These are phyloP conservation scores for Halcyon chelicuti DNA, from an alignment of 2,797 vertebrate genomes.

Conservation along the genomic window DNA sequence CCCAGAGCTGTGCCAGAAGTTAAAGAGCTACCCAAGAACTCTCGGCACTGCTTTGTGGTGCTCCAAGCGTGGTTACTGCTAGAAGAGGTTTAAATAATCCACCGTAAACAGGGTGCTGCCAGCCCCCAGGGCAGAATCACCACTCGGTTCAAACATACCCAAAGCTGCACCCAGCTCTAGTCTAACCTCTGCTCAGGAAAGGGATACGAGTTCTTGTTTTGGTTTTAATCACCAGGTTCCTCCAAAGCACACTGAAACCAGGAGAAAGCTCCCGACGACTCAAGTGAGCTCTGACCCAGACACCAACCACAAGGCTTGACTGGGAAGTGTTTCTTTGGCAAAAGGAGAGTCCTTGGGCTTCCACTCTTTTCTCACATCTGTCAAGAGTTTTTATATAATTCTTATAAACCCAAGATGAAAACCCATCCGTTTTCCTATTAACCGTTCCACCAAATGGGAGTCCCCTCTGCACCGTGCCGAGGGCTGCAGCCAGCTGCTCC, in stretches of 20 bases:
- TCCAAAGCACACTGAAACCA: background rate
- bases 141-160: background rate
- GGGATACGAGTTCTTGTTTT: background rate
- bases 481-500: background rate
- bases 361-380: background rate
- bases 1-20: background rate
- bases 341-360: background rate
- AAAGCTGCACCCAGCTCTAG: background rate
- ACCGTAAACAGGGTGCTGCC: background rate
- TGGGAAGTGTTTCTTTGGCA: background rate
- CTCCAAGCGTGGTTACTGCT: rapidly evolving
- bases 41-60: rapidly evolving
- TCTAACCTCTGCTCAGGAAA: background rate
- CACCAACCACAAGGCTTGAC: background rate
- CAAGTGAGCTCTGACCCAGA: background rate
- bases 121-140: background rate
- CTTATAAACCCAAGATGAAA: background rate
- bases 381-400: background rate
- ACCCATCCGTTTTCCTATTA: background rate
- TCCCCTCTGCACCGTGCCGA: rapidly evolving
- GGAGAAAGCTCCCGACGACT: background rate
- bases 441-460: background rate
- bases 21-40: background rate
- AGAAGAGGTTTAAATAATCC: background rate
- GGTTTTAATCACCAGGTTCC: background rate